These are phyloP conservation scores for Cerastis rubricosa DNA, from an alignment of 2,888 invertebrate species.

Conservation along the genomic window DNA sequence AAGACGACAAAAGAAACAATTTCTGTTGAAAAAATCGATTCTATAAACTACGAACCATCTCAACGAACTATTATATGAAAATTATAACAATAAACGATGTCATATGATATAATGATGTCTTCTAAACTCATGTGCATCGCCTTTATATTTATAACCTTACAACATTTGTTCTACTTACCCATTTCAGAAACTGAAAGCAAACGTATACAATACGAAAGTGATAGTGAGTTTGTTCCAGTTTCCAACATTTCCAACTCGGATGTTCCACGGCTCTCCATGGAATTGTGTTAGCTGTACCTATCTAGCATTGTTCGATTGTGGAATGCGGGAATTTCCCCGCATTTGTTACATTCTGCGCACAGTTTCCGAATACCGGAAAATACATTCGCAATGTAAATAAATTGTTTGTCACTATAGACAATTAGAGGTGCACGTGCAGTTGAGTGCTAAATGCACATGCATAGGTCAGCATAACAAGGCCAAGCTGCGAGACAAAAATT, in stretches of 20 bases:
- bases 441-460: not conserved
- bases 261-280: constrained; percentile 19
- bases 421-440: not conserved
- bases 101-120: constrained; percentile 40
- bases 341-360: not conserved
- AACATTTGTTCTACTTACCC: constrained; percentile 26
- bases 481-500: not conserved
- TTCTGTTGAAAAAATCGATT: not conserved
- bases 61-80: not conserved
- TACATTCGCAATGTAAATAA: not conserved
- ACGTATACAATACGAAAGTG: constrained; percentile 24
- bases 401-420: not conserved
- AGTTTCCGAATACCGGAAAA: not conserved
- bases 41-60: not conserved
- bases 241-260: constrained; percentile 43
- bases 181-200: constrained; percentile 36
- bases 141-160: constrained; percentile 15
- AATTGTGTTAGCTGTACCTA: constrained; percentile 1
- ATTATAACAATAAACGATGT: not conserved
- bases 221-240: constrained; percentile 47
- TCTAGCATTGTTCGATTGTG: constrained; percentile 3
- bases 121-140: constrained; percentile 26
- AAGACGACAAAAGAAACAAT: not conserved
- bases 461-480: not conserved
- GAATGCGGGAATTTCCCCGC: not conserved